A percentile compares a stretch with the other conserved stretches of the same genome.
Conservation (phyloP, 2,113 vertebrate genomes). For the Saccopteryx bilineata region DNA sequence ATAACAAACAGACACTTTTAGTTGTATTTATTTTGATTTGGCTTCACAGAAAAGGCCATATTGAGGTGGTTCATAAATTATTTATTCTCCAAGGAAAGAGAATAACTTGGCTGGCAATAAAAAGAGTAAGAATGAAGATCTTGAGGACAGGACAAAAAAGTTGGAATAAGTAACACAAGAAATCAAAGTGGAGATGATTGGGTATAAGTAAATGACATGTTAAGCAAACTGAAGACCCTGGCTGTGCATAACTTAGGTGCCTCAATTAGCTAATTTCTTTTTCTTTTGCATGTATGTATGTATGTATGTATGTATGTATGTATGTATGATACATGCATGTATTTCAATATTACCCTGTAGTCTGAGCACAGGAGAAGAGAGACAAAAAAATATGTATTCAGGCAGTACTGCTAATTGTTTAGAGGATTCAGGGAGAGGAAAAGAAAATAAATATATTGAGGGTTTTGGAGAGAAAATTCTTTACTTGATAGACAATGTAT, state of each 20-base stretch:
- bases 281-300: not conserved
- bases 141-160: not conserved
- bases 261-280: not conserved
- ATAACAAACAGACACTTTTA: not conserved
- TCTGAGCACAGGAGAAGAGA: not conserved
- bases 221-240: not conserved
- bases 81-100: not conserved
- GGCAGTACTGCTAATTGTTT: not conserved
- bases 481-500: not conserved
- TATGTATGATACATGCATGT: not conserved
- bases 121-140: not conserved
- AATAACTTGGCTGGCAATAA: not conserved
- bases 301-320: not conserved
- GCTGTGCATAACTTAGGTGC: not conserved
- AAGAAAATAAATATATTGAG: not conserved
- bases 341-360: not conserved
- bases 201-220: not conserved
- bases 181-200: not conserved
- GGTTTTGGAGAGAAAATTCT: not conserved
- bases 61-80: not conserved
- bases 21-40: constrained; percentile 26
- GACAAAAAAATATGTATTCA: not conserved
- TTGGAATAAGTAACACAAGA: not conserved
- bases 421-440: not conserved
- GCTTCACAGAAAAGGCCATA: not conserved